Conservation (phyloP, 2,888 invertebrate species). For the Blastobasis adustella region DNA sequence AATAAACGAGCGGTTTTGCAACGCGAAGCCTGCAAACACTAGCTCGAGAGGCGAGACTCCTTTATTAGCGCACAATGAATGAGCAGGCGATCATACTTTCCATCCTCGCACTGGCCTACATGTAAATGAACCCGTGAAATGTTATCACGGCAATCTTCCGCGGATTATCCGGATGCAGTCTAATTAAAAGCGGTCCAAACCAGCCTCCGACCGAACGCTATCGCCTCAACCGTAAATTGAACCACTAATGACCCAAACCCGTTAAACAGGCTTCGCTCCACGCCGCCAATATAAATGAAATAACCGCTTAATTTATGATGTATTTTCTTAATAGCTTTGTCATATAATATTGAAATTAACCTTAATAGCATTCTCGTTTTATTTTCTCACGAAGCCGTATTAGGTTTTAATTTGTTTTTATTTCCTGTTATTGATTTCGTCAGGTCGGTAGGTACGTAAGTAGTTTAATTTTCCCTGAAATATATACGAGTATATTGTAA, state of each 20-base stretch:
- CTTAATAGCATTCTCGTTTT: too few relatives aligned
- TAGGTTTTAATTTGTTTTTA: conserved; percentile 23
- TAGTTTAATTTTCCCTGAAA: too few relatives aligned
- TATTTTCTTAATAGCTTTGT: too few relatives aligned
- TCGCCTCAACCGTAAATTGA: conserved; percentile 22
- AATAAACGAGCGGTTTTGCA: conserved; percentile 17
- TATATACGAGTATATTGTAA: too few relatives aligned
- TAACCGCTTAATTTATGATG: too few relatives aligned
- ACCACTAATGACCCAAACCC: conserved; percentile 20
- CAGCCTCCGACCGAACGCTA: conserved; percentile 13
- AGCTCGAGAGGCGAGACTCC: too few relatives aligned
- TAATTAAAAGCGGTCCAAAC: conserved; percentile 35
- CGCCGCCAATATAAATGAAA: conserved; percentile 4
- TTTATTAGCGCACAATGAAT: too few relatives aligned
- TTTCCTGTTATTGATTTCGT: conserved; percentile 31
- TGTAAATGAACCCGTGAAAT: conserved; percentile 4
- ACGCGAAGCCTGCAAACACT: conserved; percentile 8
- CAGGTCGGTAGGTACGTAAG: too few relatives aligned
- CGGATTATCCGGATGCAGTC: conserved; percentile 40
- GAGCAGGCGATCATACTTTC: too few relatives aligned
- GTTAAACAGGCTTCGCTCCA: conserved; percentile 11
- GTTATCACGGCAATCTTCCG: conserved; percentile 26
- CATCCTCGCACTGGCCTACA: too few relatives aligned
- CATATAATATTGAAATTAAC: too few relatives aligned
- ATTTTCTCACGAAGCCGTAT: too few relatives aligned